Conservation (phyloP, 2,888 invertebrate genomes). For the Lacanobia wlatinum region DNA sequence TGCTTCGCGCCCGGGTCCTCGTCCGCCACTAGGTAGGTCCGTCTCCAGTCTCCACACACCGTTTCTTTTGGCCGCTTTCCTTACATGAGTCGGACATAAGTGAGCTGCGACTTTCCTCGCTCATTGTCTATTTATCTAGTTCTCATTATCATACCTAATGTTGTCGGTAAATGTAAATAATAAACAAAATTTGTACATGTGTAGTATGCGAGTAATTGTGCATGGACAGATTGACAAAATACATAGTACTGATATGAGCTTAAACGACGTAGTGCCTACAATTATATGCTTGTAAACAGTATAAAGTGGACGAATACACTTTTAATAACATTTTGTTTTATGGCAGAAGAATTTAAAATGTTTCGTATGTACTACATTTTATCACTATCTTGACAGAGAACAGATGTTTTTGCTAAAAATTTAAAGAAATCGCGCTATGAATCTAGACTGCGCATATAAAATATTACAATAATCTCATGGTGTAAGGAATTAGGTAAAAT, state of each 20-base stretch:
- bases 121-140: constrained; percentile 63
- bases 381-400: constrained; percentile 63
- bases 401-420: constrained; percentile 63
- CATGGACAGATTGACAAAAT: constrained; percentile 86
- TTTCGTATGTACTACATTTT: constrained; percentile 69
- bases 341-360: constrained; percentile 72
- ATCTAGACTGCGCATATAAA: constrained; percentile 66
- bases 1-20: constrained; percentile 30
- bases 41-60: constrained; percentile 29
- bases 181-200: constrained; percentile 84
- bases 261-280: constrained; percentile 92
- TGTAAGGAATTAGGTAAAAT: constrained; percentile 76
- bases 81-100: constrained; percentile 57
- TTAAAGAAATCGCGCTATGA: constrained; percentile 64
- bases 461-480: constrained; percentile 65
- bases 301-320: constrained; percentile 77
- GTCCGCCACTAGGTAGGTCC: constrained; percentile 15
- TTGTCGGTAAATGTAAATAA: constrained; percentile 81
- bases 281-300: constrained; percentile 89
- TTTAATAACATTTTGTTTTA: constrained; percentile 69
- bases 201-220: constrained; percentile 86
- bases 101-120: constrained; percentile 48
- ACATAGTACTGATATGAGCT: constrained; percentile 92
- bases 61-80: constrained; percentile 62
- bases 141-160: constrained; percentile 68